Conservation (phyloP, 23 tunicate species). For the Halocynthia aurantium region DNA sequence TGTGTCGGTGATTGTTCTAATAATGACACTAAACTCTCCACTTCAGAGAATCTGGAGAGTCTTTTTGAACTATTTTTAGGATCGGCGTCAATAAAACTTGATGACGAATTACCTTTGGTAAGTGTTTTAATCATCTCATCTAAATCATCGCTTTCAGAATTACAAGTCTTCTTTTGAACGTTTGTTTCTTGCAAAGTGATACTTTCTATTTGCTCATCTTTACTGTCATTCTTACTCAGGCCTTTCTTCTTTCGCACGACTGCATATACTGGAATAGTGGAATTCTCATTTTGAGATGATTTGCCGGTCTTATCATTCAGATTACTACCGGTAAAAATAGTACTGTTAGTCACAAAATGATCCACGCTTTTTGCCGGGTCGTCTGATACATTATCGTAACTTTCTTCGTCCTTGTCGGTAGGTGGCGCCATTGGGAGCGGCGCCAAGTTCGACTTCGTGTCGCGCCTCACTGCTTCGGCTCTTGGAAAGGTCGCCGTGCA, state of each 20-base stretch:
- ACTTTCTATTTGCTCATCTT: too few relatives aligned
- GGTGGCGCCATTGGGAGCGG: constrained; percentile 12
- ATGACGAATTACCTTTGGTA: not conserved
- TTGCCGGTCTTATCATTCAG: too few relatives aligned
- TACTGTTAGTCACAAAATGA: too few relatives aligned
- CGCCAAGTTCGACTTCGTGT: not conserved
- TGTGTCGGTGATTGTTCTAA: not conserved
- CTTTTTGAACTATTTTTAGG: not conserved
- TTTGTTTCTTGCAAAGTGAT: too few relatives aligned
- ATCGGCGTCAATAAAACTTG: not conserved
- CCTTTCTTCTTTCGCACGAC: constrained; percentile 15
- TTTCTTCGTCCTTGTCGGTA: not conserved
- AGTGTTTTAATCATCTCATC: constrained; percentile 3
- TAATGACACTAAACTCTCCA: constrained; percentile 23
- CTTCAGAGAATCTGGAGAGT: constrained; percentile 21
- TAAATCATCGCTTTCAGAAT: not conserved
- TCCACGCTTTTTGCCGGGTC: not conserved
- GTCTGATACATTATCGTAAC: constrained; percentile 6
- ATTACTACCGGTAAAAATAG: too few relatives aligned
- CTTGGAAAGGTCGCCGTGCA: constrained; percentile 19
- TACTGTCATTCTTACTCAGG: too few relatives aligned
- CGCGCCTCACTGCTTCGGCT: not conserved
- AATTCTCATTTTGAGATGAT: too few relatives aligned
- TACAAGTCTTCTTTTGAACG: too few relatives aligned
- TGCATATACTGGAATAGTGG: constrained; percentile 19